A percentile compares a stretch with the other conserved stretches of the same genome.
Evolutionary conservation across 2,113 vertebrate species (phyloP).

Genomic region (Lophura nycthemera): DNA sequence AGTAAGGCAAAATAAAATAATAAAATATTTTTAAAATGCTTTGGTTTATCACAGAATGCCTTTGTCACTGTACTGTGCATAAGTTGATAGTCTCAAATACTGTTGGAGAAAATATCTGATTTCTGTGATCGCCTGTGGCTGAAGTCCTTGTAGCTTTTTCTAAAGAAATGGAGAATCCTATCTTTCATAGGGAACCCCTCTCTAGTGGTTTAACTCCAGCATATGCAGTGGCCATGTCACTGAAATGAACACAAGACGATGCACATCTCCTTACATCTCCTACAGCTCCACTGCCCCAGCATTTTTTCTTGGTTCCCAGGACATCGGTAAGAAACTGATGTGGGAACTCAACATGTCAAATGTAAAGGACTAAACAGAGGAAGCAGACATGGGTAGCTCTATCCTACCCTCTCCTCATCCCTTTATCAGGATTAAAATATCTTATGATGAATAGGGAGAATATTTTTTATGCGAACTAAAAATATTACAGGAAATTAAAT

Average conservation of each 20-base stretch:
- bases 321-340: not conserved
- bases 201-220: not conserved
- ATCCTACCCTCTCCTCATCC: not conserved
- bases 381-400: slow-evolving; percentile 31
- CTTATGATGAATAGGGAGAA: slow-evolving; percentile 63
- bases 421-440: slow-evolving; percentile 41
- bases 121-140: not conserved
- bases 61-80: not conserved
- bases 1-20: not conserved
- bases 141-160: not conserved
- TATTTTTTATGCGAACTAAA: slow-evolving; percentile 60
- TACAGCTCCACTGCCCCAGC: not conserved
- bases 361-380: not conserved
- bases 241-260: not conserved
- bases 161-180: not conserved
- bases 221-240: not conserved
- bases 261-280: not conserved
- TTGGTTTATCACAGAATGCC: not conserved
- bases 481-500: slow-evolving; percentile 71
- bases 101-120: not conserved
- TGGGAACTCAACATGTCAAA: not conserved
- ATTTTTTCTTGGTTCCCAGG: not conserved
- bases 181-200: not conserved
- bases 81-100: not conserved
- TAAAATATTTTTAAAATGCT: not conserved